phyloP scores from a whole-genome alignment of 2,113 vertebrate genomes.

The Periophthalmodon schlosseri region DNA sequence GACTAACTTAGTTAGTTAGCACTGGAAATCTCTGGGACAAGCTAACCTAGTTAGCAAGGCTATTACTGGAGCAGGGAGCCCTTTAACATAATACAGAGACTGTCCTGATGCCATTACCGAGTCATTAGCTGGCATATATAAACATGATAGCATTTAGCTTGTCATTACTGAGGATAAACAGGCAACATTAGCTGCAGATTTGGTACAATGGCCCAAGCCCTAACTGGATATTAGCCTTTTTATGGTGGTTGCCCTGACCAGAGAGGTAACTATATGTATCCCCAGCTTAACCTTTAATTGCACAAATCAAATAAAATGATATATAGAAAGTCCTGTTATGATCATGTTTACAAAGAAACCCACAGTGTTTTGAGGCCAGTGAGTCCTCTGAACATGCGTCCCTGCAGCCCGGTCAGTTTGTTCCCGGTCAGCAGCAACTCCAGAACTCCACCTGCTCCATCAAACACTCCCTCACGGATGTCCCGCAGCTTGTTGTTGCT shows the following conservation, averaged over 20 bases:
- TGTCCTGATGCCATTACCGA: constrained; percentile 69
- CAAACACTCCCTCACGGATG: constrained; percentile 88
- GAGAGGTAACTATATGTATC: constrained; percentile 33
- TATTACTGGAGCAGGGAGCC: constrained; percentile 73
- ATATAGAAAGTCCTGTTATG: neutral
- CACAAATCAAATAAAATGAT: neutral
- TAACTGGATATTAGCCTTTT: constrained; percentile 51
- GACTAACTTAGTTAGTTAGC: constrained; percentile 70
- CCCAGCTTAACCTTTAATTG: constrained; percentile 39
- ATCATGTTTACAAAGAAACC: constrained; percentile 61
- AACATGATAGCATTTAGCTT: constrained; percentile 66
- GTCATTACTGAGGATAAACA: constrained; percentile 60
- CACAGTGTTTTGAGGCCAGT: constrained; percentile 90
- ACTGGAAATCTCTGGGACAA: constrained; percentile 66
- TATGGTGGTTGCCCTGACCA: constrained; percentile 37
- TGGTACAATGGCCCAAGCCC: constrained; percentile 34
- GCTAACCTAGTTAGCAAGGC: constrained; percentile 70
- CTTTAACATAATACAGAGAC: constrained; percentile 71
- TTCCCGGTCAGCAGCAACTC: constrained; percentile 93
- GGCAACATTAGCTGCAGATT: constrained; percentile 50
- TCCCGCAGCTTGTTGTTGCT: constrained; percentile 97
- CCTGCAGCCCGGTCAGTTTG: constrained; percentile 86
- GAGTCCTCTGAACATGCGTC: constrained; percentile 89
- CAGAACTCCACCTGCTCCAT: constrained; percentile 84
- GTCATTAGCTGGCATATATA: constrained; percentile 67